These are phyloP conservation scores for Pentamera pediparva DNA, from an alignment of 53 echinoderm and acorn worm species.

Conservation along the genomic window DNA sequence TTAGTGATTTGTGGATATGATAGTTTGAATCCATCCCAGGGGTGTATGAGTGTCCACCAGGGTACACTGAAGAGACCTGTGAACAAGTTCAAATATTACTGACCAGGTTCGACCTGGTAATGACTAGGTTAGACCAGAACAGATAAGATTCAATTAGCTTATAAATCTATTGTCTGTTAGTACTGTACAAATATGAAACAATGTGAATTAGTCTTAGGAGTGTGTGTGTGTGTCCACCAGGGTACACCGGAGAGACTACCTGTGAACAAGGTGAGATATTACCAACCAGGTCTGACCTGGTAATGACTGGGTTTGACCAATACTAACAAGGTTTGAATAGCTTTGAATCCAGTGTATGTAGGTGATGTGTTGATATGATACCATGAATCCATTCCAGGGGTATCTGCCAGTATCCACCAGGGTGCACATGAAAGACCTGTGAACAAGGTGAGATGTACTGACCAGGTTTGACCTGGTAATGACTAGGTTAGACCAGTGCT, in stretches of 20 bases:
- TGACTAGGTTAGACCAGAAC: neutral
- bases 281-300: neutral
- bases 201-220: constrained; percentile 76
- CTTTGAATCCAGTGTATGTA: too few species aligned
- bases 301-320: neutral
- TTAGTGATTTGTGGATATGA: too few species aligned
- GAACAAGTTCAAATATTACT: constrained; percentile 57
- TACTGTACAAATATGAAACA: constrained; percentile 75
- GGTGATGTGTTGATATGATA: too few species aligned
- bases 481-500: neutral
- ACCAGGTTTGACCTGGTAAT: neutral
- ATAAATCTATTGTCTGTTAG: too few species aligned
- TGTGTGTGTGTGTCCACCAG: constrained; percentile 88
- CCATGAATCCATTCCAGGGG: too few species aligned
- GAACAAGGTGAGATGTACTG: constrained; percentile 59
- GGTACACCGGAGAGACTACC: constrained; percentile 60
- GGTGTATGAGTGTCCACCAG: too few species aligned
- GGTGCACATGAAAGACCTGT: constrained; percentile 65
- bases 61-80: constrained; percentile 66
- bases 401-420: too few species aligned
- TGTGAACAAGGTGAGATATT: constrained; percentile 70
- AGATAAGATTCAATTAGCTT: neutral
- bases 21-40: too few species aligned
- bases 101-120: neutral
- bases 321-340: neutral